phyloP scores from a whole-genome alignment of 2,888 invertebrate genomes.

The Drosophila subquinaria region DNA sequence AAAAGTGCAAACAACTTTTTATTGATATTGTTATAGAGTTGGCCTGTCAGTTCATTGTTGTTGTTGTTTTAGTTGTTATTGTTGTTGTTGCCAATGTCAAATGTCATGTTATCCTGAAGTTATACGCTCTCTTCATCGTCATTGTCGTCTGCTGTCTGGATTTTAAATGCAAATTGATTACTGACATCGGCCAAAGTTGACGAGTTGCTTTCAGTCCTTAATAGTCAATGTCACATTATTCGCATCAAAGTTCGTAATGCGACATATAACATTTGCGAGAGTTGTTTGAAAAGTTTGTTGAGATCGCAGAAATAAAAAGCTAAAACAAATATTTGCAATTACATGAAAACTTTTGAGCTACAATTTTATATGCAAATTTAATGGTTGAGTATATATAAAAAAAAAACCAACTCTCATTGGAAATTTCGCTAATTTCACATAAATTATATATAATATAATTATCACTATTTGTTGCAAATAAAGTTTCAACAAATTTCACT shows the following conservation, averaged over 20 bases:
- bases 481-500: neutral
- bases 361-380: neutral
- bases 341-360: neutral
- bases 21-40: constrained; percentile 74
- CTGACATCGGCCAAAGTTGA: constrained; percentile 62
- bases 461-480: neutral
- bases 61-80: constrained; percentile 17
- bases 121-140: constrained; percentile 50
- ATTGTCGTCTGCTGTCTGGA: constrained; percentile 46
- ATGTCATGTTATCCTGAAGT: constrained; percentile 73
- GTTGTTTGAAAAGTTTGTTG: constrained; percentile 8
- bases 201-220: constrained; percentile 70
- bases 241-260: constrained; percentile 18
- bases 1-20: constrained; percentile 72
- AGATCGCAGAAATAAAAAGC: neutral
- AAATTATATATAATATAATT: neutral
- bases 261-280: constrained; percentile 27
- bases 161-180: constrained; percentile 77
- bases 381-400: neutral
- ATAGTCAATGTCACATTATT: constrained; percentile 67
- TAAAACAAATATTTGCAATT: neutral
- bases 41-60: constrained; percentile 33
- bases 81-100: constrained; percentile 66
- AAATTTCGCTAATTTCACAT: neutral
- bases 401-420: neutral